Percentiles rank a stretch among this genome's conserved stretches.
Conservation (phyloP, 2,888 invertebrate species). For the Achlya flavicornis region DNA sequence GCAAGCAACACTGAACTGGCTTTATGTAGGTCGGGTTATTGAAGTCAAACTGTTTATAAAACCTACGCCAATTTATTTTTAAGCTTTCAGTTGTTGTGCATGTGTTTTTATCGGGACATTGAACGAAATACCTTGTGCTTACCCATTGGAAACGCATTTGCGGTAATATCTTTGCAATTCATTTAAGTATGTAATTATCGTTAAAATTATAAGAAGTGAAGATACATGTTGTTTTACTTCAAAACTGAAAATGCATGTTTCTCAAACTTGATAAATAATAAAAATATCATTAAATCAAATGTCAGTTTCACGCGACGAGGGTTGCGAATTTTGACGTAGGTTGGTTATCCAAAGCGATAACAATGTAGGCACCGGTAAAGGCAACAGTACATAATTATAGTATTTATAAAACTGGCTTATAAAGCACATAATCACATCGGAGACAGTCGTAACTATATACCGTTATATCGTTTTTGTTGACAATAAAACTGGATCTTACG, state of each 20-base stretch:
- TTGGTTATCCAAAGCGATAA: slow-evolving; percentile 34
- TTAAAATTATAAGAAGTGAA: too few relatives aligned
- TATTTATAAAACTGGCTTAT: background rate
- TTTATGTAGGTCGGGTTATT: slow-evolving; percentile 51
- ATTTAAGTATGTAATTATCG: too few relatives aligned
- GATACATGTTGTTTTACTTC: too few relatives aligned
- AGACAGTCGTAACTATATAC: too few relatives aligned
- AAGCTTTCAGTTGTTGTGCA: background rate
- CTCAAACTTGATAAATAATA: slow-evolving; percentile 26
- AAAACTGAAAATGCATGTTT: background rate
- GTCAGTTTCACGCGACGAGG: slow-evolving; percentile 46
- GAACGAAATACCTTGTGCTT: slow-evolving; percentile 1
- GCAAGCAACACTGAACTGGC: slow-evolving; percentile 55
- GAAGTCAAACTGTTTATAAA: slow-evolving; percentile 46
- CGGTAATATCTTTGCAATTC: too few relatives aligned
- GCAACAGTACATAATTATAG: background rate
- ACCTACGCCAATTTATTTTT: slow-evolving; percentile 34
- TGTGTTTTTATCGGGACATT: background rate
- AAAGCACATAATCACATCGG: background rate
- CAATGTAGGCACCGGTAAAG: slow-evolving; percentile 23
- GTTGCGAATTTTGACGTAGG: slow-evolving; percentile 31
- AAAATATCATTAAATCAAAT: slow-evolving; percentile 39
- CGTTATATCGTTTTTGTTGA: too few relatives aligned
- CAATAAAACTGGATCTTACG: too few relatives aligned
- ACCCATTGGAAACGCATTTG: too few relatives aligned